Evolutionary conservation across 2,113 vertebrate genomes (phyloP), one percentile per base, ranked within the genome.

Genomic region (Tamias sibiricus): DNA sequence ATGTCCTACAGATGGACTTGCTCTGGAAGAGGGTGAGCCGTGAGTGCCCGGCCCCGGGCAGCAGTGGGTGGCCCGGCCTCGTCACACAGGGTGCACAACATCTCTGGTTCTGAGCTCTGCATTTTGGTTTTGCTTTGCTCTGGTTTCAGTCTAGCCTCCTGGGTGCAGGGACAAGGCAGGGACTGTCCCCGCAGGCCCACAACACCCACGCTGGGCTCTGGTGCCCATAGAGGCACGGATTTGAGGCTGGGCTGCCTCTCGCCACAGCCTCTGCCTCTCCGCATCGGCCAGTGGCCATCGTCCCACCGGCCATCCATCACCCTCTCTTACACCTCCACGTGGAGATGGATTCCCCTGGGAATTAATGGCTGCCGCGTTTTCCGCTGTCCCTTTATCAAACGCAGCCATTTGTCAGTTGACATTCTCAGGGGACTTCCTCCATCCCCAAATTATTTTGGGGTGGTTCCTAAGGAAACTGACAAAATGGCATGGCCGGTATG

Each of bases 201-300:
- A 22, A n/a, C 11, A 0, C 6, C 35, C 35, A n/a, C 17, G 6
- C 24, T 0, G 3, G 6, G 47, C 2, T 57, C 52, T 40, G n/a
- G 12, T 69, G n/a, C 52, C 28, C 12, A 4, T 6, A 16, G 30
- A 74, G 62, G 12, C 66, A 28, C 9, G 20, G 26, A 40, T 8
- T 54, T 3, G 2, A 10, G 47, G 19, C 54, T 32, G 16, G 12
- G n/a, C 22, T 30, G 32, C 32, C 4, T 20, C 9, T 82, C 13
- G 22, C 6, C 35, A 13, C 1, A 3, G 1, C 6, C 10, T 13
- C n/a, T 26, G 26, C 44, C 28, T 84, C 59, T 37, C 62, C 0
- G 4, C 35, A 4, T 66, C 66, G 62, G 71, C 80, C 37, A 68
- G 44, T 59, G 75, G n/a, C 68, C 49, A 13, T 28, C 4, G 0